phyloP scores from a whole-genome alignment of 2,113 vertebrate species.

The Pogona vitticeps region DNA sequence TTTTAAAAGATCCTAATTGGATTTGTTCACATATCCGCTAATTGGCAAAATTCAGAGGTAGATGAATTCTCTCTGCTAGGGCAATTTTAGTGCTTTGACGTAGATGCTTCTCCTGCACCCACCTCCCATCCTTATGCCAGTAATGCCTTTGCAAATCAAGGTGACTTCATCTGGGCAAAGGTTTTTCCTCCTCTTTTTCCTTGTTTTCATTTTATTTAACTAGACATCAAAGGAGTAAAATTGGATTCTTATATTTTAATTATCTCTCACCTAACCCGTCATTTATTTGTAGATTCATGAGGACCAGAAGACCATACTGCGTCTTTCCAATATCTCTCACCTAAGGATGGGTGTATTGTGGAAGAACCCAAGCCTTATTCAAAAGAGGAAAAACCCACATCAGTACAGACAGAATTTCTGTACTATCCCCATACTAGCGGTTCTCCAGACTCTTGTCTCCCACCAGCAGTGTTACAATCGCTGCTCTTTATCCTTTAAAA shows the following conservation, averaged over 20 bases:
- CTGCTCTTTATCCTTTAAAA: not conserved
- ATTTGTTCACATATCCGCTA: slow-evolving; percentile 42
- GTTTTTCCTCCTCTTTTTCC: not conserved
- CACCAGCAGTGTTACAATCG: not conserved
- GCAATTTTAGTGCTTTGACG: too few species aligned
- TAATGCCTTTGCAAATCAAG: not conserved
- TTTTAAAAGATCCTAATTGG: slow-evolving; percentile 53
- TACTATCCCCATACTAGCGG: too few species aligned
- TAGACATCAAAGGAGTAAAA: not conserved
- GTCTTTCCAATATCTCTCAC: not conserved
- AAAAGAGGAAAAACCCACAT: not conserved
- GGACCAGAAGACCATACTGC: not conserved
- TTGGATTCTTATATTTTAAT: not conserved
- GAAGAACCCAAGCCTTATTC: not conserved
- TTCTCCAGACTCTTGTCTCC: not conserved
- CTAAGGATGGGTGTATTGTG: not conserved
- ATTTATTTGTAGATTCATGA: not conserved
- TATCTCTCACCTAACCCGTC: not conserved
- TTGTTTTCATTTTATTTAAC: not conserved
- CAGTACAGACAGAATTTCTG: too few species aligned
- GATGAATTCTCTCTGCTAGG: not conserved
- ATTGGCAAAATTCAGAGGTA: slow-evolving; percentile 42
- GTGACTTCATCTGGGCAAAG: not conserved
- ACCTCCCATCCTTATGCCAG: not conserved
- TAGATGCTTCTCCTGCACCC: not conserved